These are phyloP conservation scores for Nannoperca australis DNA, from an alignment of 2,797 vertebrate species.

Conservation along the genomic window DNA sequence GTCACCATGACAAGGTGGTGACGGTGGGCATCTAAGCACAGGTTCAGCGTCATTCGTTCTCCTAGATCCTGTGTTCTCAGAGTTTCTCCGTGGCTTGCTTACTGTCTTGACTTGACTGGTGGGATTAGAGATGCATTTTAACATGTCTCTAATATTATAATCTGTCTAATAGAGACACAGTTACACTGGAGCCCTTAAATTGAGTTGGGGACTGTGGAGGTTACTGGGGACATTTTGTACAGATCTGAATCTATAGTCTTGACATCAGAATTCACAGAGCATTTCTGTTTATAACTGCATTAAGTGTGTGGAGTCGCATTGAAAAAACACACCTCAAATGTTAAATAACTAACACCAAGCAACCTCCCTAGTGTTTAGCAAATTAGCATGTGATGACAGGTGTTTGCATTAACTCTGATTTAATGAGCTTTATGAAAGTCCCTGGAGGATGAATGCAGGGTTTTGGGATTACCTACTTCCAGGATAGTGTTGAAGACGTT, in stretches of 20 bases:
- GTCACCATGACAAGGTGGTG: constrained; percentile 14
- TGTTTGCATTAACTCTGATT: constrained; percentile 75
- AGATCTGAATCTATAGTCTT: constrained; percentile 37
- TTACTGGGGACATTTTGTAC: constrained; percentile 50
- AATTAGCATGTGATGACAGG: constrained; percentile 77
- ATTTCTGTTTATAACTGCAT: constrained; percentile 18
- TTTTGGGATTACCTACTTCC: constrained; percentile 68
- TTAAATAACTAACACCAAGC: constrained; percentile 59
- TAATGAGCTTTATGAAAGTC: constrained; percentile 69
- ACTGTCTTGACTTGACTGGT: constrained; percentile 58
- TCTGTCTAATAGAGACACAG: constrained; percentile 66
- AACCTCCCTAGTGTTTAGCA: constrained; percentile 51
- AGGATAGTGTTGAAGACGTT: constrained; percentile 57
- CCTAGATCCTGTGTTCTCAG: constrained; percentile 21
- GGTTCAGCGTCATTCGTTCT: constrained; percentile 11
- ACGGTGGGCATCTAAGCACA: constrained; percentile 18
- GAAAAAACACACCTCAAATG: constrained; percentile 39
- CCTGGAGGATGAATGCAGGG: constrained; percentile 60
- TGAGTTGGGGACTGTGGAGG: constrained; percentile 30
- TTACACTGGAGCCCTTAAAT: constrained; percentile 43
- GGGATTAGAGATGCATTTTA: constrained; percentile 70
- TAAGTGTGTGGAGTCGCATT: constrained; percentile 9
- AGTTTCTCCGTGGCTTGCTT: constrained; percentile 39
- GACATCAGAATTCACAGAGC: constrained; percentile 27
- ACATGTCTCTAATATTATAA: constrained; percentile 74